phyloP scores from a whole-genome alignment of 2,113 vertebrate species.

The Corythornis madagascariensis region DNA sequence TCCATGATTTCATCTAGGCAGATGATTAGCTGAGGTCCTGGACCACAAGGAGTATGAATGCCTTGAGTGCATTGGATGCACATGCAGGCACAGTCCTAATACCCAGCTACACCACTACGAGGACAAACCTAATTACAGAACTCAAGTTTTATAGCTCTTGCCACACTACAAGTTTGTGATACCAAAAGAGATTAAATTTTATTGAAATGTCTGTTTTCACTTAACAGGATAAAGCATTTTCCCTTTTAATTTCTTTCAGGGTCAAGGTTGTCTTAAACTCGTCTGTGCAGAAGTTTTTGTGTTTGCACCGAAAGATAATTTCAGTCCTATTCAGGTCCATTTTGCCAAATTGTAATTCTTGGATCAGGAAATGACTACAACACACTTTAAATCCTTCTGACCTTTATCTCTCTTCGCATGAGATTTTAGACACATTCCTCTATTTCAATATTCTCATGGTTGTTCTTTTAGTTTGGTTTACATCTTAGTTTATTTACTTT shows the following conservation, averaged over 20 bases:
- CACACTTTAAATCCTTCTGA: neutral
- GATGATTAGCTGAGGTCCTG: neutral
- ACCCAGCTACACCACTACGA: neutral
- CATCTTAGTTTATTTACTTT: neutral
- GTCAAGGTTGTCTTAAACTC: neutral
- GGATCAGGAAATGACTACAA: neutral
- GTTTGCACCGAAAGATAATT: neutral
- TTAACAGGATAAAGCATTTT: neutral
- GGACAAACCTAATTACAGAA: neutral
- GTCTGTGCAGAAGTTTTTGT: fast-evolving
- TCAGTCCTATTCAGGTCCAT: neutral
- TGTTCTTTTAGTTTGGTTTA: neutral
- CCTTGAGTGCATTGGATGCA: neutral
- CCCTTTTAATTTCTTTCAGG: neutral
- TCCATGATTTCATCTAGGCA: neutral
- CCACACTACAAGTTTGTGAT: neutral
- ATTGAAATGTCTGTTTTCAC: neutral
- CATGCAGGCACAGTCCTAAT: neutral
- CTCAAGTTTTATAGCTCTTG: neutral
- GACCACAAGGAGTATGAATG: neutral
- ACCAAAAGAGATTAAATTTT: neutral
- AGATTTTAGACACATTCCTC: neutral
- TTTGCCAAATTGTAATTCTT: neutral
- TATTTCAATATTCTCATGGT: neutral
- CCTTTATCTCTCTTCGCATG: neutral